These are phyloP conservation scores for Tetramorium parvispinum DNA, from an alignment of 1,140 invertebrate species.

Conservation along the genomic window DNA sequence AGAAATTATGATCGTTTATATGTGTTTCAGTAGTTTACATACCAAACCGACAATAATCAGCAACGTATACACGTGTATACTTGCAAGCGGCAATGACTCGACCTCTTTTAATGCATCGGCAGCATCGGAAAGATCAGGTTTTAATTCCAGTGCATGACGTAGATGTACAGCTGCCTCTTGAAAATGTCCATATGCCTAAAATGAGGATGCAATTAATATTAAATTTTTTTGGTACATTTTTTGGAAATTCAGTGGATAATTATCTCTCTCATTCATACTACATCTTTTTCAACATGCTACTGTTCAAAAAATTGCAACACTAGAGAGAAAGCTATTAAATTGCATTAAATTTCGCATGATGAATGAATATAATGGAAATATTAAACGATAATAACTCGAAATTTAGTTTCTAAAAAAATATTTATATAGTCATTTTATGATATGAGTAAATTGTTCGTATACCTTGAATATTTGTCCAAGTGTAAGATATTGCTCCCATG, in stretches of 20 bases:
- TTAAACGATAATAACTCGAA: neutral
- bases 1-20: neutral
- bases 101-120: conserved; percentile 91
- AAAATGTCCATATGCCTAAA: conserved; percentile 91
- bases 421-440: too few species aligned
- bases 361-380: neutral
- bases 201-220: conserved; percentile 28
- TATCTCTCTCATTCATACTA: neutral
- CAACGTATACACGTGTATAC: conserved; percentile 92
- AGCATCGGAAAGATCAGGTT: conserved; percentile 93
- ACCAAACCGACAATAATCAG: conserved; percentile 95
- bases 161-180: conserved; percentile 94
- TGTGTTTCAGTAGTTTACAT: conserved; percentile 72
- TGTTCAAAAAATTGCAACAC: neutral
- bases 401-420: neutral
- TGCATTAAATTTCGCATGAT: neutral
- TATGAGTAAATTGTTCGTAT: neutral
- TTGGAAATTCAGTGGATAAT: neutral
- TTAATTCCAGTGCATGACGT: conserved; percentile 91
- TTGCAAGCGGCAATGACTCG: conserved; percentile 90
- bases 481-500: conserved; percentile 96
- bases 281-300: neutral
- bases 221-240: neutral
- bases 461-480: conserved; percentile 93
- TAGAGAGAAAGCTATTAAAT: neutral